Conservation (phyloP, 2,113 vertebrate genomes). For the Leucopsar rothschildi region DNA sequence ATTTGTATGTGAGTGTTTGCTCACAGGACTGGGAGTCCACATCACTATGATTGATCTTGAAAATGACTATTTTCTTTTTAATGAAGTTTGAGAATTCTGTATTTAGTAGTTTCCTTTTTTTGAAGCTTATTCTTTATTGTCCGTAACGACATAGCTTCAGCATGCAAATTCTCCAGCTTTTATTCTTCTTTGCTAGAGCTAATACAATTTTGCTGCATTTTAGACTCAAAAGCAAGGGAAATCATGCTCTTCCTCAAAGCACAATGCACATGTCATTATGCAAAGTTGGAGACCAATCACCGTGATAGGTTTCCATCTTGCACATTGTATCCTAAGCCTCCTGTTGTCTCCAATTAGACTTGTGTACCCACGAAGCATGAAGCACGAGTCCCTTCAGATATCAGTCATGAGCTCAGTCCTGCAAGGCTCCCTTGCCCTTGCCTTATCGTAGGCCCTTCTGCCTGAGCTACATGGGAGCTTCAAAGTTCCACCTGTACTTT, state of each 20-base stretch:
- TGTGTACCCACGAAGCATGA: not conserved
- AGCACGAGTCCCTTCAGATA: not conserved
- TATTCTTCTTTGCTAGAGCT: not conserved
- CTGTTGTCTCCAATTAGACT: not conserved
- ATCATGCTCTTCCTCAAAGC: not conserved
- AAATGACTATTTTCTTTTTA: not conserved
- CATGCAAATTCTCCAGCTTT: not conserved
- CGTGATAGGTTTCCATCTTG: not conserved
- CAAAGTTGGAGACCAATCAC: not conserved
- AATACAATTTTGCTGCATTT: not conserved
- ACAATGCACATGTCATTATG: not conserved
- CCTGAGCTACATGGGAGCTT: not conserved
- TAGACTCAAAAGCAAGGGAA: not conserved
- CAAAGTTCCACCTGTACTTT: not conserved
- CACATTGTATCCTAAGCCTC: not conserved
- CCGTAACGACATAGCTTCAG: not conserved
- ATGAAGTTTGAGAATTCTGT: not conserved
- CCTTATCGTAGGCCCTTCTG: accelerated
- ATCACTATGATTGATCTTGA: not conserved
- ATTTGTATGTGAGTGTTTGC: not conserved
- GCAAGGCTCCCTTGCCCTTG: not conserved
- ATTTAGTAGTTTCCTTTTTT: not conserved
- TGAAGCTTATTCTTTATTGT: not conserved
- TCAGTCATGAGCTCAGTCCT: not conserved
- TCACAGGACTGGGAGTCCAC: not conserved